Evolutionary conservation across 2,797 vertebrate genomes (phyloP).

Genomic region (Chiroxiphia lanceolata): DNA sequence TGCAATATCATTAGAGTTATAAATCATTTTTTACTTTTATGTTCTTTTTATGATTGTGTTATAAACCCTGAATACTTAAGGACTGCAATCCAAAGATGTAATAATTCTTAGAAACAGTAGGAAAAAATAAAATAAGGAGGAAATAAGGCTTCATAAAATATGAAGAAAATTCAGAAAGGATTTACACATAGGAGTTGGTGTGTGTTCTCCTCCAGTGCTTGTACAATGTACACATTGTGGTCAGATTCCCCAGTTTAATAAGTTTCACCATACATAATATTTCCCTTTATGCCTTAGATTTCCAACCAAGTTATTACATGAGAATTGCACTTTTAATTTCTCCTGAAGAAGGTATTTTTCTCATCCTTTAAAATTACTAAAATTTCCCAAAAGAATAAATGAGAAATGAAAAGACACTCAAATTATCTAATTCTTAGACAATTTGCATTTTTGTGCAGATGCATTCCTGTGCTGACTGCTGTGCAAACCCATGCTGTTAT

Average conservation of each 20-base stretch:
- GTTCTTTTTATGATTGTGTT: not conserved
- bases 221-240: not conserved
- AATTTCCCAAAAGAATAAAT: not conserved
- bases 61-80: not conserved
- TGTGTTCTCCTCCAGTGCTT: not conserved
- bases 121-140: not conserved
- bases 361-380: not conserved
- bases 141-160: slow-evolving; percentile 5
- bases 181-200: not conserved
- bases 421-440: not conserved
- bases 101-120: not conserved
- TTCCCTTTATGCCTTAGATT: not conserved
- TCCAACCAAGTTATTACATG: not conserved
- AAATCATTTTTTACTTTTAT: not conserved
- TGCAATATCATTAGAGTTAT: not conserved
- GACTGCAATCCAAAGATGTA: not conserved
- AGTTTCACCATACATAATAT: not conserved
- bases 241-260: not conserved
- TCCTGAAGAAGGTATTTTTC: not conserved
- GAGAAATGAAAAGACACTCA: not conserved
- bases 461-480: not conserved
- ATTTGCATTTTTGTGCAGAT: not conserved
- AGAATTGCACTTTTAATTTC: not conserved
- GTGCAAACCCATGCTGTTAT: not conserved
- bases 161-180: not conserved